Conservation (phyloP, 2,888 invertebrate species). For the Tillus elongatus region DNA sequence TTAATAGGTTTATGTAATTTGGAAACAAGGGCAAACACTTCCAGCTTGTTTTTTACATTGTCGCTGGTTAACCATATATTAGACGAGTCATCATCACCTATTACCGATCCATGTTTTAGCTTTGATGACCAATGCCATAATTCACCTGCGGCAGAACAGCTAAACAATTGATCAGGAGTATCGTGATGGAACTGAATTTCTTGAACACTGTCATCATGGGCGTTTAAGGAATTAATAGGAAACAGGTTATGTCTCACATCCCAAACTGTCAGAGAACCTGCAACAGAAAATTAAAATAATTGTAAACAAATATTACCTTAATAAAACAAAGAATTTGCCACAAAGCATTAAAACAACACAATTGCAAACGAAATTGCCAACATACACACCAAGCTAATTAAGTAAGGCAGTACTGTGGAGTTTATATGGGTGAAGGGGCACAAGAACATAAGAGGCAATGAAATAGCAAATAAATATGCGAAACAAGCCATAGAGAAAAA, state of each 20-base stretch:
- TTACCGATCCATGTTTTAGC: conserved; percentile 17
- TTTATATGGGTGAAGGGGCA: no score
- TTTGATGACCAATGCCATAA: conserved; percentile 85
- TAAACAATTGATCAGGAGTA: conserved; percentile 74
- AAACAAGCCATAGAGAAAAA: no score
- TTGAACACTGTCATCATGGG: conserved; percentile 66
- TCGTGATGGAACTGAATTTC: conserved; percentile 83
- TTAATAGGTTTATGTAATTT: conserved; percentile 72
- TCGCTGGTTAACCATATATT: conserved; percentile 62
- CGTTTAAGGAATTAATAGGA: conserved; percentile 73
- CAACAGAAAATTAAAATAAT: conserved; percentile 8
- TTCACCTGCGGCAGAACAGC: conserved; percentile 72
- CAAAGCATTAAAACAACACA: no score
- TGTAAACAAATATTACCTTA: no score
- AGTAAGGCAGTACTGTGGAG: no score
- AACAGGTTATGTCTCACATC: conserved; percentile 76
- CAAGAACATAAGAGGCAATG: no score
- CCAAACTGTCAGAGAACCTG: conserved; percentile 74
- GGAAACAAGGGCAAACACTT: conserved; percentile 65
- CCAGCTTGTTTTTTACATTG: conserved; percentile 58
- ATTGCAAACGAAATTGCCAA: no score
- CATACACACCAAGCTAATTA: no score
- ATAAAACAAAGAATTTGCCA: no score
- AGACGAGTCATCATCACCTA: conserved; percentile 18
- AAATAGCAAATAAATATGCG: no score